Evolutionary conservation across 1,140 invertebrate genomes (phyloP).

Genomic region (Chlorops oryzae): DNA sequence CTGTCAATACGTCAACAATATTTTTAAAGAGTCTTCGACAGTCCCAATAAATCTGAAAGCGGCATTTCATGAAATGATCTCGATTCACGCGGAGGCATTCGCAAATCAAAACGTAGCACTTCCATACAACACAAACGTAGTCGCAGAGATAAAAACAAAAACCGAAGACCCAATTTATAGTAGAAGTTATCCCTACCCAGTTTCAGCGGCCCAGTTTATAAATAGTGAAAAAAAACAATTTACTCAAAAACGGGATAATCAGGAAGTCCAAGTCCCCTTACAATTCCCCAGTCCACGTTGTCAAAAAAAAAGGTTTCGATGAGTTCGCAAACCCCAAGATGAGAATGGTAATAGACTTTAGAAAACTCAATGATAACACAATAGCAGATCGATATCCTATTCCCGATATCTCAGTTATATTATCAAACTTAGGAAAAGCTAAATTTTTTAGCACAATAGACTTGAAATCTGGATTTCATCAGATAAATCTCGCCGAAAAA

Average conservation of each 20-base stretch:
- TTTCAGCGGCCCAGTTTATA: slow-evolving; percentile 17
- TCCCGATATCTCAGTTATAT: slow-evolving; percentile 45
- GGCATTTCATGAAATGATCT: too few species aligned
- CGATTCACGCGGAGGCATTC: too few species aligned
- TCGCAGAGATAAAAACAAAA: slow-evolving; percentile 15
- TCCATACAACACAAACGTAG: slow-evolving; percentile 14
- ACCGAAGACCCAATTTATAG: slow-evolving; percentile 20
- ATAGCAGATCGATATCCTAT: slow-evolving; percentile 49
- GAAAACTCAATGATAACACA: slow-evolving; percentile 37
- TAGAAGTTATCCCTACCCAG: slow-evolving; percentile 19
- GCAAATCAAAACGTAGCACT: slow-evolving; percentile 11
- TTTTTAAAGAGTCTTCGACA: too few species aligned
- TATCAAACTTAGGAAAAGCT: slow-evolving; percentile 17
- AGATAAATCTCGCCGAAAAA: too few species aligned
- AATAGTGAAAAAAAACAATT: slow-evolving; percentile 18
- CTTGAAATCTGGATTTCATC: too few species aligned
- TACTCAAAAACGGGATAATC: slow-evolving; percentile 19
- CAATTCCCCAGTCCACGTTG: slow-evolving; percentile 25
- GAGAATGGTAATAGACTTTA: slow-evolving; percentile 40
- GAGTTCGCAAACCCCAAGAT: slow-evolving; percentile 23
- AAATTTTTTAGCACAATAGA: slow-evolving; percentile 19
- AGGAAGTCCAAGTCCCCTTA: slow-evolving; percentile 20
- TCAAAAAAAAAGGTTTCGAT: slow-evolving; percentile 23
- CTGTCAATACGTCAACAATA: too few species aligned
- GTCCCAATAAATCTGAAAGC: too few species aligned